Percentiles rank a stretch among this genome's conserved stretches.
These are phyloP conservation scores for Epirrhoe tristata DNA, from an alignment of 2,888 invertebrate species.

Conservation along the genomic window DNA sequence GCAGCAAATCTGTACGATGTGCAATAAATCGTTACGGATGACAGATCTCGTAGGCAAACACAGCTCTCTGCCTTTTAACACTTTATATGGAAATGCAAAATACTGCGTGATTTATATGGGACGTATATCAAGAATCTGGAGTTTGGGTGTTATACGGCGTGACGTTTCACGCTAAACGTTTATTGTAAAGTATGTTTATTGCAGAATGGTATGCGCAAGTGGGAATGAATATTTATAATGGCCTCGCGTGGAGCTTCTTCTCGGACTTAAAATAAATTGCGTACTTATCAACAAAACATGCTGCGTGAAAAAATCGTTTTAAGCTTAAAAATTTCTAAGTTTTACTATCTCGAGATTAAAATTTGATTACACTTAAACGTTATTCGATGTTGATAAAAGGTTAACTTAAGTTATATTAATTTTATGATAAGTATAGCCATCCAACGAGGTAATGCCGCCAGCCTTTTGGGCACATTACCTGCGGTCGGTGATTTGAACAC, in stretches of 20 bases:
- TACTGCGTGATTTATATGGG: slow-evolving; percentile 57
- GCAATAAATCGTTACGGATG: slow-evolving; percentile 63
- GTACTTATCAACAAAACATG: not conserved
- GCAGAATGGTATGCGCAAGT: slow-evolving; percentile 4
- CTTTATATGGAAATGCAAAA: slow-evolving; percentile 62
- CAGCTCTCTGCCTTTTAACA: slow-evolving; percentile 57
- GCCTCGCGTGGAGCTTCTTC: slow-evolving; percentile 4
- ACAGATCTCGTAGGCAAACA: slow-evolving; percentile 59
- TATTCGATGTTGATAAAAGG: too few relatives aligned
- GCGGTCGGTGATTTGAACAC: too few relatives aligned
- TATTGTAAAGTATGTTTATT: slow-evolving; percentile 35
- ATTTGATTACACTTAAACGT: too few relatives aligned
- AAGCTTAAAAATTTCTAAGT: too few relatives aligned
- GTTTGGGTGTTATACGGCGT: slow-evolving; percentile 35
- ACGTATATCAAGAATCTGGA: slow-evolving; percentile 47
- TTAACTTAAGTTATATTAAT: too few relatives aligned
- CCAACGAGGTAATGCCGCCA: too few relatives aligned
- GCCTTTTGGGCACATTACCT: too few relatives aligned
- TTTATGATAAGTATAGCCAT: too few relatives aligned
- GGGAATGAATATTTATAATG: slow-evolving; percentile 25
- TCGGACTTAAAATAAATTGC: not conserved
- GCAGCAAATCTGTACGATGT: slow-evolving; percentile 61
- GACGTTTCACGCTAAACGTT: slow-evolving; percentile 27
- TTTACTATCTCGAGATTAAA: too few relatives aligned
- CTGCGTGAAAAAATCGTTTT: too few relatives aligned